These are phyloP conservation scores for Dione juno DNA, from an alignment of 2,888 invertebrate species.

Conservation along the genomic window DNA sequence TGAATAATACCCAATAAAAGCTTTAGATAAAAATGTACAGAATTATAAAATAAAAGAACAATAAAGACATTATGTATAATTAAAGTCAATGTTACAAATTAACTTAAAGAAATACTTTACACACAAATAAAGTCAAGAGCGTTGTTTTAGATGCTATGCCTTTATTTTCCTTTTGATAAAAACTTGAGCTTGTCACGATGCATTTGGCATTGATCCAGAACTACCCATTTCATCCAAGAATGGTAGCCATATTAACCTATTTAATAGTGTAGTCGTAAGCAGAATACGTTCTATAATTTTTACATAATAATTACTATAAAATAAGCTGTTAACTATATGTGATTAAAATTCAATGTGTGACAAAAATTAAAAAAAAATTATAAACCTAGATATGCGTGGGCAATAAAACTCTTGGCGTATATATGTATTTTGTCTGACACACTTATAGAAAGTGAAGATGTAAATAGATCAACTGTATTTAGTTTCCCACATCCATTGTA, in stretches of 20 bases:
- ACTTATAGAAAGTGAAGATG: conserved; percentile 14
- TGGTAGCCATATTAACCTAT: conserved; percentile 20
- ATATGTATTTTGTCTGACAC: conserved; percentile 20
- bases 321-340: background rate
- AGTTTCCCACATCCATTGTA: conserved; percentile 3
- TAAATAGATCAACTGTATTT: conserved; percentile 16
- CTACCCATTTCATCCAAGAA: conserved; percentile 16
- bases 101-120: background rate
- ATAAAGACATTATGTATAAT: conserved; percentile 13
- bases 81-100: background rate
- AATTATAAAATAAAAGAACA: background rate
- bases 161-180: conserved; percentile 27
- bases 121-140: conserved; percentile 13
- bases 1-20: background rate
- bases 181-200: conserved; percentile 21
- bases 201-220: conserved; percentile 35
- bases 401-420: conserved; percentile 12
- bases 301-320: background rate
- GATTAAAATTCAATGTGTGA: background rate
- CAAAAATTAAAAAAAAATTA: conserved; percentile 4
- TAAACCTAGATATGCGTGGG: background rate
- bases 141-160: background rate
- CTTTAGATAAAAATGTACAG: background rate
- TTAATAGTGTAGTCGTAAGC: conserved; percentile 6
- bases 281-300: background rate